Conservation (phyloP, 2,888 invertebrate genomes). For the Drosophila cognata region DNA sequence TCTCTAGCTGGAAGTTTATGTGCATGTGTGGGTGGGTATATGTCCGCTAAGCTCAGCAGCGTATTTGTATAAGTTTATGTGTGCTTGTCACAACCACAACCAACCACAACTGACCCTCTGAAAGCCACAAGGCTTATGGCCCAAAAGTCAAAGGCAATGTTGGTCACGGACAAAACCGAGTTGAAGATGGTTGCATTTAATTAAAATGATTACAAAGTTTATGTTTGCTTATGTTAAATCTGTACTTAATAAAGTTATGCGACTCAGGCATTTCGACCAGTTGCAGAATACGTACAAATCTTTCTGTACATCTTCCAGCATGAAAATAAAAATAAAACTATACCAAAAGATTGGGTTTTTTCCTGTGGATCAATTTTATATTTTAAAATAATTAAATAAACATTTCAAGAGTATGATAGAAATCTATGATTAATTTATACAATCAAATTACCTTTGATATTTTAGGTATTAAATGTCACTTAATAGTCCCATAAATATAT, state of each 20-base stretch:
- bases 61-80: not conserved
- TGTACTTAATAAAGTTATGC: not conserved
- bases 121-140: not conserved
- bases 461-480: not conserved
- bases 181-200: slow-evolving; percentile 16
- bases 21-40: slow-evolving; percentile 2
- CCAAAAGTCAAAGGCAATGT: slow-evolving; percentile 36
- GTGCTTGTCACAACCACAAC: not conserved
- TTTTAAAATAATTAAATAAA: not conserved
- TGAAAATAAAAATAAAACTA: not conserved
- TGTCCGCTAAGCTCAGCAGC: slow-evolving; percentile 7
- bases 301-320: not conserved
- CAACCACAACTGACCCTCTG: slow-evolving; percentile 23
- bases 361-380: not conserved
- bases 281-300: not conserved
- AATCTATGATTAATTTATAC: not conserved
- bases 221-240: not conserved
- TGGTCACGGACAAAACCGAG: slow-evolving; percentile 19
- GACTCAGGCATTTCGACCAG: not conserved
- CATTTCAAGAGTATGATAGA: not conserved
- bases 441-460: not conserved
- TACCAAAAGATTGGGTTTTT: not conserved
- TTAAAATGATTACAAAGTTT: slow-evolving; percentile 7
- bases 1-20: not conserved
- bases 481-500: not conserved